A percentile compares a stretch with the other conserved stretches of the same genome.
Evolutionary conservation across 2,113 vertebrate genomes (phyloP).

Genomic region (Rhinogobius similis): DNA sequence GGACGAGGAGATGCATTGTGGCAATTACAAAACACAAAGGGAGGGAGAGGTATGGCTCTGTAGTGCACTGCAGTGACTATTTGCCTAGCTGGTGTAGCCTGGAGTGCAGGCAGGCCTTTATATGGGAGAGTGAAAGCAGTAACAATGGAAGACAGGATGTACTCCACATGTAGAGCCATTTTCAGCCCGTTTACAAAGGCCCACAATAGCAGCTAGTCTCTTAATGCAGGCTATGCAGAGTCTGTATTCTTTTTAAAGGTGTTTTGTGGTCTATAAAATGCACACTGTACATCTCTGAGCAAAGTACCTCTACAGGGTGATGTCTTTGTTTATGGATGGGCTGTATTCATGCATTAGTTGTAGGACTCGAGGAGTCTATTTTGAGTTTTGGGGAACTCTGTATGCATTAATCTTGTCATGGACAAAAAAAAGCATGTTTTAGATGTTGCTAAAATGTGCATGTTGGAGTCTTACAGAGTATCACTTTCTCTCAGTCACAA

Average conservation of each 20-base stretch:
- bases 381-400: neutral
- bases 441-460: neutral
- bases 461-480: neutral
- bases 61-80: constrained; percentile 63
- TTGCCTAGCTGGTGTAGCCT: constrained; percentile 62
- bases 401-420: constrained; percentile 11
- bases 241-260: constrained; percentile 12
- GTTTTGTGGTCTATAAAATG: constrained; percentile 20
- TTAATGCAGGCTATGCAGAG: constrained; percentile 42
- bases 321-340: neutral
- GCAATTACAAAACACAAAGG: constrained; percentile 79
- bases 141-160: constrained; percentile 70
- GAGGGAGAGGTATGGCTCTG: constrained; percentile 64
- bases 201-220: constrained; percentile 48
- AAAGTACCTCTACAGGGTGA: constrained; percentile 3
- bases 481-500: neutral
- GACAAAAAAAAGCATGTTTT: neutral
- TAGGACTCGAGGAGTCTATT: neutral
- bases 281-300: constrained; percentile 5
- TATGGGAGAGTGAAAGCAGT: constrained; percentile 58
- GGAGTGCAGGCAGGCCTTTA: constrained; percentile 62
- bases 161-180: constrained; percentile 62
- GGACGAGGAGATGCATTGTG: constrained; percentile 81
- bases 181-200: constrained; percentile 60
- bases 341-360: constrained; percentile 3